Base-by-base conservation (phyloP, 2,113 vertebrate species). In the Pleuronectes platessa region DNA sequence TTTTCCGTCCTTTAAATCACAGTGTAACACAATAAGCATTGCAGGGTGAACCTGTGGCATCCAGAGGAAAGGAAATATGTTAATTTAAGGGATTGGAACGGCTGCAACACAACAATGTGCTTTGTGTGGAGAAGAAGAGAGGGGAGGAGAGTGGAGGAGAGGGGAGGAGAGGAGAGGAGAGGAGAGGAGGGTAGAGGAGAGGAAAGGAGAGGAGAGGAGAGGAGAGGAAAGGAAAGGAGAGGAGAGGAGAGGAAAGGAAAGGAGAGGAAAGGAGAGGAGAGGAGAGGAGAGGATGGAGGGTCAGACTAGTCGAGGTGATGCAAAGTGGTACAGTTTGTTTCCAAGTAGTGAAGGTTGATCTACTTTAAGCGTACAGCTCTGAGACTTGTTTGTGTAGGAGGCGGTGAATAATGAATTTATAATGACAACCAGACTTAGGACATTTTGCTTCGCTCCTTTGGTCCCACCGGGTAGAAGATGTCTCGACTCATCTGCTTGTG, bases 361-460 rank as follows among this genome's bases (percentile, higher is more conserved):
- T 69, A 60, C 78, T 82, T 79, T 5, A 78, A 82, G 79, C 83
- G 73, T 82, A 77, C 76, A 74, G 81, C 73, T 87, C 18, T 1
- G 47, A 65, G 71, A 68, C 54, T 58, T 78, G 78, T 76, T 88
- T 81, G 83, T 85, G 88, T 88, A 79, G 84, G 83, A 78, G 82
- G 74, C 23, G 66, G 47, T 68, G 77, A 84, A 82, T 83, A 86
- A 88, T 84, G 82, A 89, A 83, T 87, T 81, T 54, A 74, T 73
- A 86, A 88, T 71, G 77, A 79, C 53, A 53, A 51, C 15, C 45
- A 71, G 62, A 76, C 73, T 71, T 66, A 84, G 64, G 79, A 82
- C 60, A 56, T 72, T 79, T 78, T 61, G 56, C 78, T 42, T 0
- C 17, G 78, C 61, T 70, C 27, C 45, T 76, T 61, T 61, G 40